phyloP scores from a whole-genome alignment of 2,113 vertebrate species.

The Meriones unguiculatus region DNA sequence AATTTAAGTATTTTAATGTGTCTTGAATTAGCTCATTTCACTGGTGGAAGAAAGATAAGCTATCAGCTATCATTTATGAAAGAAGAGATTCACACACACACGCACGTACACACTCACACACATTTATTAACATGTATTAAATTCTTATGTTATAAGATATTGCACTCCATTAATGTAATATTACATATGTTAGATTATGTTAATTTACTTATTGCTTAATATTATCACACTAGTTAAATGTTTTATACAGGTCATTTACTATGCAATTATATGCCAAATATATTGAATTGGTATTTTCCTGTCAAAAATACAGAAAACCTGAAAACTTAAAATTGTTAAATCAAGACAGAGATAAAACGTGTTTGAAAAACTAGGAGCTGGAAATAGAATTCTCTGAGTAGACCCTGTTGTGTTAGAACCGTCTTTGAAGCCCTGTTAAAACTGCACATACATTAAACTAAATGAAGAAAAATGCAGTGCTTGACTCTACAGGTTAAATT shows the following conservation, averaged over 20 bases:
- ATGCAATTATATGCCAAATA: slow-evolving; percentile 3
- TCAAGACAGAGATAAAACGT: not conserved
- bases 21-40: too few species aligned
- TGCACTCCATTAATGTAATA: not conserved
- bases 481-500: not conserved
- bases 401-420: not conserved
- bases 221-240: not conserved
- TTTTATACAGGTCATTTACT: not conserved
- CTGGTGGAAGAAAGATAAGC: too few species aligned
- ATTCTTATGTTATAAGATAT: not conserved
- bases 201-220: not conserved
- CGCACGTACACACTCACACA: too few species aligned
- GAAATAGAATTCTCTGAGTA: not conserved
- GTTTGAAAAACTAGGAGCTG: not conserved
- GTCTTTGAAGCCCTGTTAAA: not conserved
- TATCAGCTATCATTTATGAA: not conserved
- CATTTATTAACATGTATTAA: not conserved
- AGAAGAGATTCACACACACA: not conserved
- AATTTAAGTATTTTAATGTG: too few species aligned
- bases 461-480: slow-evolving; percentile 9
- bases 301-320: not conserved
- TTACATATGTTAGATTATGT: not conserved
- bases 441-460: not conserved
- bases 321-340: not conserved
- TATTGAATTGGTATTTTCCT: not conserved